phyloP scores from a whole-genome alignment of 37 sponge, comb jelly and placozoan species.

The Cliona cf. orientalis region DNA sequence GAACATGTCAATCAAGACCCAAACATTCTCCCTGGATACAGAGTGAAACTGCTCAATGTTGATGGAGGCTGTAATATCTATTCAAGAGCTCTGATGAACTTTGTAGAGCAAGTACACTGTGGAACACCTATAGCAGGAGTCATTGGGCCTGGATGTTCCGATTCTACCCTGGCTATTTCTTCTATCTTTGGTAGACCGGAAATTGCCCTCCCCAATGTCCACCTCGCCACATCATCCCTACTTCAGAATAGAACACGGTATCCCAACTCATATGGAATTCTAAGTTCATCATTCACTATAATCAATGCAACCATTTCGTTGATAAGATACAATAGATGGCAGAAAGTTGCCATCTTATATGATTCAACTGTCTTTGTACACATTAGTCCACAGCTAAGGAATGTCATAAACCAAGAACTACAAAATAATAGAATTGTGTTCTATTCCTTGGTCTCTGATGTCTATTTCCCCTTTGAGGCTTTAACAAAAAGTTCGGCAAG shows the following conservation, averaged over 20 bases:
- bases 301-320: background rate
- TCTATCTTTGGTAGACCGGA: background rate
- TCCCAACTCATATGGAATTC: constrained; percentile 11
- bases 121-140: constrained; percentile 1
- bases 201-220: constrained; percentile 17
- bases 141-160: constrained; percentile 29
- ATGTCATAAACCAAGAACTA: background rate
- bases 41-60: background rate
- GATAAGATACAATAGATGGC: background rate
- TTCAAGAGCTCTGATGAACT: background rate
- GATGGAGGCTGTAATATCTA: constrained; percentile 28
- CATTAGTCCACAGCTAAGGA: background rate
- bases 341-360: background rate
- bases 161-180: background rate
- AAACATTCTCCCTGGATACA: background rate
- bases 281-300: background rate
- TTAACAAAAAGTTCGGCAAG: background rate
- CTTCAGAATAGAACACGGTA: background rate
- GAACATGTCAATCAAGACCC: constrained; percentile 4
- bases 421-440: background rate
- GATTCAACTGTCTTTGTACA: background rate
- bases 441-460: background rate
- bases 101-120: background rate
- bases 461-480: background rate
- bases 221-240: background rate